Base-by-base conservation (phyloP, 2,797 vertebrate genomes). In the Halcyon badia region DNA sequence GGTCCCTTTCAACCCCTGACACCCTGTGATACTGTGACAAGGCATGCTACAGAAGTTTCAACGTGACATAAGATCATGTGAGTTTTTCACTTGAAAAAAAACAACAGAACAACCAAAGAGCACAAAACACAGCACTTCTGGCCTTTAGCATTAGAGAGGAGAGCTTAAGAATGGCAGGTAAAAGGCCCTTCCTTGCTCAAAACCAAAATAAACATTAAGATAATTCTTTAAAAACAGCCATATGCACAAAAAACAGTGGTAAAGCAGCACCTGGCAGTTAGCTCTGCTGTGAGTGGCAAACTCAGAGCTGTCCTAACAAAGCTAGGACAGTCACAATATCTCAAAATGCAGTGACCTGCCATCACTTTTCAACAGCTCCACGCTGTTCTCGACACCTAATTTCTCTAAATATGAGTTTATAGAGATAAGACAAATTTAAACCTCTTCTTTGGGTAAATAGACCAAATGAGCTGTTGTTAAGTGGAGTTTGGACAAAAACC, bases 391-490 rank as follows among this genome's bases (percentile, higher is more conserved):
- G 11, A 24, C 28, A 42, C 15, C 30, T 44, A 14, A 49, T 69
- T 88, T 88, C 52, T 89, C 33, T 30, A 54, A 81, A 26, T 14
- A 3, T 31, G 24, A 33, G 51, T 76, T 84, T 25, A 51, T 10
- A 46, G 26, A 78, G 28, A 11, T 46, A 83, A 66, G 28, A 52
- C 10, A 14, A 11, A 51, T 57, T 83, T 85, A 73, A 70, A 64
- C 20, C 26, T 21, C 26, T 52, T 25, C 7, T 62, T 19, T 56
- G 17, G 19, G 26, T 35, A 11, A 92, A 35, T 0, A 73, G 42
- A 42, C 13, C 30, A 89, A 76, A 66, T 66, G 24, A 92, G 61
- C 35, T 77, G 46, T 66, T 77, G 46, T 66, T 87, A 69, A 61
- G 37, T 52, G 39, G 11, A 58, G 31, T 25, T 30, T 72, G 83